Evolutionary conservation across 2,888 invertebrate genomes (phyloP).

Genomic region (Andrena praecox): DNA sequence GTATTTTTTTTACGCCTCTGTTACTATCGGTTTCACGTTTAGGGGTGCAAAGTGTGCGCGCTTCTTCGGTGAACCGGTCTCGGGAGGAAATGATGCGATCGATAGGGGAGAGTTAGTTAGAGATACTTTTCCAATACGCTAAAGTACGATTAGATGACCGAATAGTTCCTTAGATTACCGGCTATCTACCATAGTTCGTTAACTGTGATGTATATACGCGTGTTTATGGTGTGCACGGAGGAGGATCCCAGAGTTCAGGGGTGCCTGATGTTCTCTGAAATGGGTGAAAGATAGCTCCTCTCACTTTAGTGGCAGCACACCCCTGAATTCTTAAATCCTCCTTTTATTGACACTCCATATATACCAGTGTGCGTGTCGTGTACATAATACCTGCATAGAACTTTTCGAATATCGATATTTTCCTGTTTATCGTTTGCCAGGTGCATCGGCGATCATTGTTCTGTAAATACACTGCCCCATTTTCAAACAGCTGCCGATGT

Average conservation of each 20-base stretch:
- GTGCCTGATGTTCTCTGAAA: neutral
- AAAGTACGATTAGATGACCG: conserved; percentile 45
- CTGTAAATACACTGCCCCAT: conserved; percentile 50
- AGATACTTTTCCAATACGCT: conserved; percentile 22
- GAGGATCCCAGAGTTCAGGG: conserved; percentile 4
- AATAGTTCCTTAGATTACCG: conserved; percentile 66
- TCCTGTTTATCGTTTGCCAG: conserved; percentile 20
- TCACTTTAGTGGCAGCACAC: neutral
- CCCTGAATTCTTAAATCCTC: conserved; percentile 10
- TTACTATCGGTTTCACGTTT: conserved; percentile 9
- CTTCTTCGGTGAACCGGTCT: neutral
- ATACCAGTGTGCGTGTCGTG: conserved; percentile 22
- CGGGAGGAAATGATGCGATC: conserved; percentile 22
- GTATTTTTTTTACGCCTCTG: conserved; percentile 6
- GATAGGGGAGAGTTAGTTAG: conserved; percentile 33
- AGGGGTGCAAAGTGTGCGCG: conserved; percentile 16
- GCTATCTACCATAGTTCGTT: conserved; percentile 34
- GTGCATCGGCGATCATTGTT: conserved; percentile 14
- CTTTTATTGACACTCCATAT: conserved; percentile 26
- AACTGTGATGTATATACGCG: conserved; percentile 57
- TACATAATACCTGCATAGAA: conserved; percentile 37
- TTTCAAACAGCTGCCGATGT: conserved; percentile 18
- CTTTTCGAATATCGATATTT: conserved; percentile 7
- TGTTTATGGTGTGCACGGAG: conserved; percentile 29
- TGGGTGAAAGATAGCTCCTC: neutral